These are phyloP conservation scores for Catamblyrhynchus diadema DNA, from an alignment of 2,797 vertebrate genomes.

Conservation along the genomic window DNA sequence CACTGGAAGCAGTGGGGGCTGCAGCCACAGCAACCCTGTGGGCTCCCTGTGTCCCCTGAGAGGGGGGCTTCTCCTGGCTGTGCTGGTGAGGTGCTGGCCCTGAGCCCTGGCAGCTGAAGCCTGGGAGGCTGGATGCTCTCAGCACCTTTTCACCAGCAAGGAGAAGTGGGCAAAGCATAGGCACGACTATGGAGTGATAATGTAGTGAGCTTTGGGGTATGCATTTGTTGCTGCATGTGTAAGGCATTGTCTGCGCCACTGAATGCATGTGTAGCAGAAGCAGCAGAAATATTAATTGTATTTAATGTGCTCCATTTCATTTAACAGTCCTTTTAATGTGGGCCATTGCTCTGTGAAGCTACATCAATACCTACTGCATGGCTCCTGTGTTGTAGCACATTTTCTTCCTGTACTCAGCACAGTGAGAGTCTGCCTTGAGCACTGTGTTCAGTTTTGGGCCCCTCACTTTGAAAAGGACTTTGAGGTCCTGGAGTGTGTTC, in stretches of 20 bases:
- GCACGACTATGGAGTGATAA: accelerated
- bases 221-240: background rate
- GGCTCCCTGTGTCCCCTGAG: background rate
- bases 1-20: background rate
- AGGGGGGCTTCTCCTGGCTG: background rate
- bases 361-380: background rate
- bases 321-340: background rate
- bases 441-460: background rate
- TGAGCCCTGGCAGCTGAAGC: background rate
- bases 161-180: background rate
- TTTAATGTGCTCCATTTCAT: background rate
- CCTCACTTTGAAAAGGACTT: background rate
- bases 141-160: background rate
- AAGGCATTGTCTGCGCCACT: background rate
- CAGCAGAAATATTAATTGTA: background rate
- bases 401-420: background rate
- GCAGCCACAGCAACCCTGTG: background rate
- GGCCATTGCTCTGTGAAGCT: background rate
- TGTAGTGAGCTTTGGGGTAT: accelerated
- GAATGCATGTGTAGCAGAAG: background rate
- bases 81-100: background rate
- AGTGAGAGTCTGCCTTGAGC: background rate
- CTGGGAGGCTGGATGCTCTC: accelerated
- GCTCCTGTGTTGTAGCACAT: background rate
- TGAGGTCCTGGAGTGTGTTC: background rate